Evolutionary conservation across 1,140 invertebrate genomes (phyloP).

Genomic region (Antheraea mylitta): DNA sequence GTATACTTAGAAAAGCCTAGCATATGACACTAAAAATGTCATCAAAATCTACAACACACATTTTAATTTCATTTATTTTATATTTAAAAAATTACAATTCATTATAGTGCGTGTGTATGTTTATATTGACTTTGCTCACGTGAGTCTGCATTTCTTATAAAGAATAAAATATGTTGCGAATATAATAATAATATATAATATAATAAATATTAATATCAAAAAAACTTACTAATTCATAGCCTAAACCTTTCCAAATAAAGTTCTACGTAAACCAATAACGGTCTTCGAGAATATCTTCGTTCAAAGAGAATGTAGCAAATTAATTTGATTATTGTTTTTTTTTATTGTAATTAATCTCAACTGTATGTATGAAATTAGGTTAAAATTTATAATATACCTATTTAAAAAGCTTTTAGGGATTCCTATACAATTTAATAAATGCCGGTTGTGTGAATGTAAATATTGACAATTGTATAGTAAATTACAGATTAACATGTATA

Average conservation of each 20-base stretch:
- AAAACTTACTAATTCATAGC: no score
- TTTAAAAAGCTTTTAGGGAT: slow-evolving; percentile 39
- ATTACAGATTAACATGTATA: slow-evolving; percentile 30
- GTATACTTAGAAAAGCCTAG: no score
- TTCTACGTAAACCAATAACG: background rate
- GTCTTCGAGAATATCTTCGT: background rate
- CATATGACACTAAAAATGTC: no score
- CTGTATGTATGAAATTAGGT: background rate
- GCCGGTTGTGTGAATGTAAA: slow-evolving; percentile 67
- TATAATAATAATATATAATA: no score
- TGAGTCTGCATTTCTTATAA: no score
- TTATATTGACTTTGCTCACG: no score
- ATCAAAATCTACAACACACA: no score
- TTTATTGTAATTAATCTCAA: background rate
- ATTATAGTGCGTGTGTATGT: no score
- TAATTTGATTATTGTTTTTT: background rate
- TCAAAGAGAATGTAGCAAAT: background rate
- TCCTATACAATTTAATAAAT: slow-evolving; percentile 38
- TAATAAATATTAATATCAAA: no score
- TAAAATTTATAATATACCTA: background rate
- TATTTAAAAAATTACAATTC: no score
- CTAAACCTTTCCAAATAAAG: background rate
- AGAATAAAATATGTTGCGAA: no score
- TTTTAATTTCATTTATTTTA: no score
- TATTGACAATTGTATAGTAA: slow-evolving; percentile 39